Evolutionary conservation across 1,140 invertebrate genomes (phyloP).

Genomic region (Platyscapa corneri): DNA sequence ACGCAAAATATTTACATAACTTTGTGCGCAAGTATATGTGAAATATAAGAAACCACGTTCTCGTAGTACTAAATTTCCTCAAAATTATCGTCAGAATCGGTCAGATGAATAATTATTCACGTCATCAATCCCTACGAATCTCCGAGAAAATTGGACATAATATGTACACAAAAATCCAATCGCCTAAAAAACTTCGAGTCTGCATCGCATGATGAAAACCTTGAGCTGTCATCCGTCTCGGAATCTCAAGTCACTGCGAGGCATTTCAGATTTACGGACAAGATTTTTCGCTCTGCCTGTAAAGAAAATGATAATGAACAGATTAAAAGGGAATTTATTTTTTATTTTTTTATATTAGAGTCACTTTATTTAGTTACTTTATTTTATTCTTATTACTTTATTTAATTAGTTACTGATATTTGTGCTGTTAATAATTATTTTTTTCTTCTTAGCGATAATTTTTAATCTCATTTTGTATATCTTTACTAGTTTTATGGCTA

Average conservation of each 20-base stretch:
- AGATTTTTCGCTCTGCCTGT: not conserved
- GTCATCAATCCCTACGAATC: not conserved
- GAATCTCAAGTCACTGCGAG: not conserved
- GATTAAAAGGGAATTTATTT: not conserved
- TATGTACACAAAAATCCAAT: not conserved
- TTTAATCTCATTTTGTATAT: too few relatives aligned
- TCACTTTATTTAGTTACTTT: not conserved
- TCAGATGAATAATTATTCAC: conserved; percentile 9
- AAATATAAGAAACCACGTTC: not conserved
- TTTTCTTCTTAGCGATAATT: too few relatives aligned
- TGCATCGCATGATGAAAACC: not conserved
- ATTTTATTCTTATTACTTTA: too few relatives aligned
- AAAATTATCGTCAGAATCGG: not conserved
- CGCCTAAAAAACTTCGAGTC: not conserved
- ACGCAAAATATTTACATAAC: not conserved
- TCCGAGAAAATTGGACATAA: conserved; percentile 6
- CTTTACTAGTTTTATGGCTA: too few relatives aligned
- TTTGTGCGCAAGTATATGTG: too few relatives aligned
- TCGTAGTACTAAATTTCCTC: not conserved
- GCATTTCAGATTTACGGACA: not conserved
- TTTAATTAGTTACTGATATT: too few relatives aligned
- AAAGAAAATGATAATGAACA: not conserved
- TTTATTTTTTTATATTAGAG: not conserved
- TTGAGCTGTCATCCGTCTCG: conserved; percentile 20
- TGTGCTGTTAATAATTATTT: too few relatives aligned